Base-by-base conservation (phyloP, 2,797 vertebrate genomes). In the Gymnoscopelus microlampas region DNA sequence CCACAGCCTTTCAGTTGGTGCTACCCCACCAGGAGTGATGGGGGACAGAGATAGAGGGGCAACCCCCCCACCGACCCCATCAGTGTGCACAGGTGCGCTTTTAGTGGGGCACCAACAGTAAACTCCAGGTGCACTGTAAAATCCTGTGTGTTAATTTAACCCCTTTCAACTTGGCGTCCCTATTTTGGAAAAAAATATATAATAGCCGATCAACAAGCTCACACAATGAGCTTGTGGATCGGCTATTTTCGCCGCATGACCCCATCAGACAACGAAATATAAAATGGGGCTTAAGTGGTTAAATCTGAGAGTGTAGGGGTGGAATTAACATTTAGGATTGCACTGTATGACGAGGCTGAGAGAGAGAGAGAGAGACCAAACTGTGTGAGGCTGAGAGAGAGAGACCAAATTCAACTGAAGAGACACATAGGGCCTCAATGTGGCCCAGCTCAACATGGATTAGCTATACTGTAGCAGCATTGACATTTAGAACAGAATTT, bases 41-140 rank as follows among this genome's bases (percentile, higher is more conserved):
- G 77, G 54, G 68, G 76, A 71, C 54, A 68, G 82, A 90, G 89
- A 93, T 93, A 89, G 90, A 86, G 90, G 88, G 89, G 85, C 85
- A 85, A 82, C 90, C 87, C 86, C 26, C 70, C 76, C 80, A 74
- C 71, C 74, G 68, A 62, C 80, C 84, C 81, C 63, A 53, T 48
- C 68, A 70, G 71, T 72, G 76, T 64, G 70, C 84, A 78, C 92
- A 94, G 92, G 49, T 57, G 61, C 88, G 66, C 90, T 84, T 77
- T 87, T 93, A 95, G 94, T 95, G 95, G 95, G 64, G 3, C 80
- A 91, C 79, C 72, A 95, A 91, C 96, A 88, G 95, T 95, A 95
- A 82, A 87, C 89, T 77, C 49, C 96, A 97, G 96, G 93, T 97
- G 95, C 39, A 44, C 7, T 8, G 9, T 44, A 44, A 44, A 44